Percentiles rank a stretch among this genome's conserved stretches.
phyloP scores from a whole-genome alignment of 2,888 invertebrate genomes.

The Ditula angustiorana region DNA sequence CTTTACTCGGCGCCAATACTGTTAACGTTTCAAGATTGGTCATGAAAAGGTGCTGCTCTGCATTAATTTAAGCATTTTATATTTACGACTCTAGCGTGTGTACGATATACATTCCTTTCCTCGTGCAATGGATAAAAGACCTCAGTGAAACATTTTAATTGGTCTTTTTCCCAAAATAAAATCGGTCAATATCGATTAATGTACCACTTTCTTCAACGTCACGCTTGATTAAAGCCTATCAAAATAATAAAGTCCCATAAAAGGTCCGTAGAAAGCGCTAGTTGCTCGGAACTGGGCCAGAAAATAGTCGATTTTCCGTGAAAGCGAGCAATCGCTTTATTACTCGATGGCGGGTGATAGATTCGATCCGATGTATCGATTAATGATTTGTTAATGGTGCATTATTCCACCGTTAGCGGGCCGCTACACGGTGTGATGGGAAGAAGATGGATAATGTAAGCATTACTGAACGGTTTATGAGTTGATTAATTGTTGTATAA shows the following conservation, averaged over 20 bases:
- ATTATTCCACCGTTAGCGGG: constrained; percentile 21
- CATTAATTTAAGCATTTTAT: too few relatives aligned
- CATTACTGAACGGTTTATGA: constrained; percentile 5
- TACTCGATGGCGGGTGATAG: constrained; percentile 34
- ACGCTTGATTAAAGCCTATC: constrained; percentile 24
- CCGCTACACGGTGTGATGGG: constrained; percentile 27
- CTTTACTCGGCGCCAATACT: too few relatives aligned
- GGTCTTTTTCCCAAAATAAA: background rate
- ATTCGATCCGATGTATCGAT: constrained; percentile 34
- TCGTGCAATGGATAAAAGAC: background rate
- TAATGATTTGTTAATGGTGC: constrained; percentile 28
- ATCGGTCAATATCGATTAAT: constrained; percentile 8
- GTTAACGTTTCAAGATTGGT: too few relatives aligned
- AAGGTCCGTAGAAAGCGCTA: constrained; percentile 58
- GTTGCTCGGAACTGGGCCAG: constrained; percentile 54
- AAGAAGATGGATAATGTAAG: constrained; percentile 1
- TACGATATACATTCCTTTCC: background rate
- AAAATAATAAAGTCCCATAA: constrained; percentile 46
- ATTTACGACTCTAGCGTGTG: too few relatives aligned
- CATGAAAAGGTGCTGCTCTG: too few relatives aligned
- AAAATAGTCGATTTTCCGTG: constrained; percentile 57
- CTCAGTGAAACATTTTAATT: background rate
- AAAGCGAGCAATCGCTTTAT: constrained; percentile 50
- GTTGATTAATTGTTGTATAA: constrained; percentile 8
- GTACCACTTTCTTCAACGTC: constrained; percentile 27